Evolutionary conservation across 2,797 vertebrate genomes (phyloP).

Genomic region (Orestias chungarensis): DNA sequence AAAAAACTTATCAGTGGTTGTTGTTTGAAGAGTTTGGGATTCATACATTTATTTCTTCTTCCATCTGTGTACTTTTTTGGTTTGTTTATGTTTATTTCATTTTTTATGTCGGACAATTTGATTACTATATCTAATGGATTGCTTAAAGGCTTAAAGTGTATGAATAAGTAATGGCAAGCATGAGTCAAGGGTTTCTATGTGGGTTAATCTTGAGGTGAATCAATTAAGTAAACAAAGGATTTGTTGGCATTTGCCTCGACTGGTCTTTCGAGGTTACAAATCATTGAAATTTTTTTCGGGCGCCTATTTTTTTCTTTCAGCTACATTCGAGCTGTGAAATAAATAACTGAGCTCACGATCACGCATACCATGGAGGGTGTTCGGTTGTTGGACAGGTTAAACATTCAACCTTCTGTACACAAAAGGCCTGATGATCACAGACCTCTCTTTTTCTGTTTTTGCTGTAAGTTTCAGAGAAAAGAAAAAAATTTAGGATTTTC

Average conservation of each 20-base stretch:
- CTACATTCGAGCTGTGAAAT: background rate
- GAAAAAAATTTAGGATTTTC: no score
- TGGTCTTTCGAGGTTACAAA: constrained; percentile 5
- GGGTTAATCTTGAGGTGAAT: constrained; percentile 7
- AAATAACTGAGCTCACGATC: constrained; percentile 22
- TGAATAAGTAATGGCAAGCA: background rate
- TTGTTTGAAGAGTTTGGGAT: background rate
- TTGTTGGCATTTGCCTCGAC: background rate
- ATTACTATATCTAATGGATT: background rate
- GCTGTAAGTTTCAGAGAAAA: no score
- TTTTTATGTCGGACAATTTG: background rate
- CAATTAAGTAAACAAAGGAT: constrained; percentile 26
- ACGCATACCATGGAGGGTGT: constrained; percentile 26
- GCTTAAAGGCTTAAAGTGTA: background rate
- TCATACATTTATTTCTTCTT: background rate
- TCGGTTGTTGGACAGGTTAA: constrained; percentile 63
- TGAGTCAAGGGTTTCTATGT: background rate
- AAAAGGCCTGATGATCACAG: constrained; percentile 33
- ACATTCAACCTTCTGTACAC: constrained; percentile 68
- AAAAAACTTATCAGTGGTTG: background rate
- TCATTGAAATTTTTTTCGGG: background rate
- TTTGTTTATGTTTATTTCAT: background rate
- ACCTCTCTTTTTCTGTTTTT: no score
- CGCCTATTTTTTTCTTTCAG: background rate
- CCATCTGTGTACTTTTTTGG: background rate